Evolutionary conservation across 2,797 vertebrate species (phyloP), one percentile per base, ranked within the genome.

Genomic region (Clamator glandarius): DNA sequence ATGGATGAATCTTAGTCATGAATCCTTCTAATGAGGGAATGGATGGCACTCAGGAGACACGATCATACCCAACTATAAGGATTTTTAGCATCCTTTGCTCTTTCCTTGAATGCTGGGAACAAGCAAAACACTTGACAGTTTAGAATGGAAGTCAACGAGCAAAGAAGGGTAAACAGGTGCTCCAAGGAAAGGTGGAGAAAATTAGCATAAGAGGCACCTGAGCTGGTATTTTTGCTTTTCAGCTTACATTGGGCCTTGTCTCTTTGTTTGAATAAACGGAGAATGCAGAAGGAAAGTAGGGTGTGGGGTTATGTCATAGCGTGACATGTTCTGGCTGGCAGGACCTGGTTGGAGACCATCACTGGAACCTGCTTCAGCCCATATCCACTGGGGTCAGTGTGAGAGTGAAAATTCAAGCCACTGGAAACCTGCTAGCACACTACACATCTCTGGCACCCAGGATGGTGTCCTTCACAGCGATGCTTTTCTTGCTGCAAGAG

Each of bases 11-110:
- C 52, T 90, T 74, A 82, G 61, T 8, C 61, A 39, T 8, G 10
- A 55, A 59, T 63, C 66, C 50, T 79, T 78, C 69, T 36, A 25
- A 62, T 9, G 64, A 77, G 39, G 18, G 48, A 64, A 69, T 0
- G 0, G 44, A 51, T 35, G 35, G 35, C 21, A 62, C 54, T 42
- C 57, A 26, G 18, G 36, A 58, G 46, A 66, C 0, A 0, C 6
- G 41, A 28, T 33, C 31, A 20, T 19, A 52, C 9, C 39, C 63
- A 28, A 63, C 62, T 12, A 10, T 12, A 35, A 76, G 52, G 52
- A 70, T 54, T 72, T 86, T n/a, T 73, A 58, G 29, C 29, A 69
- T 55, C 24, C 12, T 89, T 75, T 84, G 89, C 67, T 69, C n/a
- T 59, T 73, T 68, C 31, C 33, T 31, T 18, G 6, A 63, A 11